Conservation (phyloP, 2,113 vertebrate species). For the Pterocles orientalis region DNA sequence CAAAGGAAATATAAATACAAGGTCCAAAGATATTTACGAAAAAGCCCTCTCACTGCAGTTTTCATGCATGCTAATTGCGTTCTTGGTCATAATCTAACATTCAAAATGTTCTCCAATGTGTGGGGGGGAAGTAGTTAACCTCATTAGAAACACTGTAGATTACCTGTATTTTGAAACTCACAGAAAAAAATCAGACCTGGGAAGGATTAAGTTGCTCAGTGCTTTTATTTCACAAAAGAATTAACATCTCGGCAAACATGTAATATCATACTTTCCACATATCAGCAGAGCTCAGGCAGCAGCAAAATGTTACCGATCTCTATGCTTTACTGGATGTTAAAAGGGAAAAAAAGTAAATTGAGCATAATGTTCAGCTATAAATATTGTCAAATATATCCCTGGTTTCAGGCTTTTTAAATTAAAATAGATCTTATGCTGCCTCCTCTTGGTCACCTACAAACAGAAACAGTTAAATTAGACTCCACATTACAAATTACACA, state of each 20-base stretch:
- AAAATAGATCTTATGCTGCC: conserved; percentile 32
- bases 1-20: neutral
- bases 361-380: neutral
- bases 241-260: conserved; percentile 17
- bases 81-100: neutral
- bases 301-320: neutral
- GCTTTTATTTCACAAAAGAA: conserved; percentile 60
- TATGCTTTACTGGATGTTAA: neutral
- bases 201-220: conserved; percentile 4
- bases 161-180: neutral
- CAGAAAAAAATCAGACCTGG: neutral
- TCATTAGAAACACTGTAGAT: neutral
- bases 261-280: neutral
- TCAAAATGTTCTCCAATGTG: neutral
- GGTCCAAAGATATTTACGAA: neutral
- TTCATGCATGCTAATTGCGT: neutral
- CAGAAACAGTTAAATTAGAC: neutral
- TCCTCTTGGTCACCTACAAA: conserved; percentile 30
- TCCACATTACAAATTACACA: neutral
- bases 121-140: neutral
- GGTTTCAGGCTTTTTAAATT: conserved; percentile 1
- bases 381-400: neutral
- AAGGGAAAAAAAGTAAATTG: neutral
- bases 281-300: conserved; percentile 37
- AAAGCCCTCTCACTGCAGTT: neutral